Evolutionary conservation across 2,797 vertebrate species (phyloP).

Genomic region (Myotis pilosus): DNA sequence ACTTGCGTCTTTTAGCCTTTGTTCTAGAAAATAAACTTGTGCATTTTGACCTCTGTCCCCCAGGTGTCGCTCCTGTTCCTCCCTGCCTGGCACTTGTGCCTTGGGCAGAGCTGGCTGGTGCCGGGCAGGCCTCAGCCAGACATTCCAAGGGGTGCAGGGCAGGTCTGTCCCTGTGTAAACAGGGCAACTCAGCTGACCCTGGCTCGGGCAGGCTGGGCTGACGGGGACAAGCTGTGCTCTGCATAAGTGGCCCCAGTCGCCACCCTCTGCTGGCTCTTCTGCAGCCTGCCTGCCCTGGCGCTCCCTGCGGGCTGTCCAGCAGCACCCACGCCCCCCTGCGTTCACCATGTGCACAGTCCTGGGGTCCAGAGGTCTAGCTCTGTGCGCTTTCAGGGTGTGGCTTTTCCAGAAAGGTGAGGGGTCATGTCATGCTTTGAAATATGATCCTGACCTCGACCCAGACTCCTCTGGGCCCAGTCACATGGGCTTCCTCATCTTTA

Average conservation of each 20-base stretch:
- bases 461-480: background rate
- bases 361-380: background rate
- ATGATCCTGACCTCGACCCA: background rate
- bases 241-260: background rate
- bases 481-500: background rate
- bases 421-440: background rate
- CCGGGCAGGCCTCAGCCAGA: background rate
- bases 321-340: background rate
- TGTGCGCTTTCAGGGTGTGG: background rate
- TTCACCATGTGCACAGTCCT: background rate
- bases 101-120: background rate
- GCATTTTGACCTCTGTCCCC: slow-evolving; percentile 81
- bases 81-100: background rate
- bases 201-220: background rate
- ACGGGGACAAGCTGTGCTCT: slow-evolving; percentile 10
- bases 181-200: slow-evolving; percentile 2
- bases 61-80: slow-evolving; percentile 55
- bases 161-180: background rate
- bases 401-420: background rate
- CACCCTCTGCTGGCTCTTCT: background rate
- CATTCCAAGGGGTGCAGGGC: slow-evolving; percentile 33
- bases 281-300: background rate
- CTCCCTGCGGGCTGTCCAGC: fast-evolving
- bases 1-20: slow-evolving; percentile 86
- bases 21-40: slow-evolving; percentile 86